phyloP scores from a whole-genome alignment of 2,113 vertebrate genomes.

The Symphodus melops region DNA sequence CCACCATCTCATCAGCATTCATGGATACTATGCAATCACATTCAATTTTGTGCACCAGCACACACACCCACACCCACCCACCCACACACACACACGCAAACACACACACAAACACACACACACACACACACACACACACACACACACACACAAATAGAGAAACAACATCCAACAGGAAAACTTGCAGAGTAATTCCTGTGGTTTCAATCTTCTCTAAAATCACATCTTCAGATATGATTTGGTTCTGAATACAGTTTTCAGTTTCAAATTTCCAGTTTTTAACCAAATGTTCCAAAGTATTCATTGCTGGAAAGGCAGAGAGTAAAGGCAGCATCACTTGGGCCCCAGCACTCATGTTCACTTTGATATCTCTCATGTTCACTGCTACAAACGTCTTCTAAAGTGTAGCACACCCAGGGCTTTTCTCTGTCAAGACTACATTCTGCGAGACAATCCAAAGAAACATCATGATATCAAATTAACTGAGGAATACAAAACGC shows the following conservation, averaged over 20 bases:
- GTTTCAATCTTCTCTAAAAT: conserved; percentile 33
- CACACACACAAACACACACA: too few species aligned
- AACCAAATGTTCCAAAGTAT: conserved; percentile 2
- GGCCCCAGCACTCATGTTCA: neutral
- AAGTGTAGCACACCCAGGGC: neutral
- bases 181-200: conserved; percentile 40
- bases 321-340: too few species aligned
- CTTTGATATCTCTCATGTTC: too few species aligned
- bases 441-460: too few species aligned
- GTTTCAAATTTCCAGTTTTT: conserved; percentile 2
- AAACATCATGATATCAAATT: too few species aligned
- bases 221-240: conserved; percentile 33
- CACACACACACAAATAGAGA: neutral
- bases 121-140: neutral
- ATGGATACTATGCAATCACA: conserved; percentile 7
- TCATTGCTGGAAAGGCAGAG: neutral
- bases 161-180: conserved; percentile 3
- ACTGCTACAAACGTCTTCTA: neutral
- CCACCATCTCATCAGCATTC: conserved; percentile 51
- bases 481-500: too few species aligned
- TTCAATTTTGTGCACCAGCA: neutral
- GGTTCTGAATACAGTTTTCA: conserved; percentile 8
- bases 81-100: neutral
- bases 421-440: too few species aligned
- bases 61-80: too few species aligned